A percentile compares a stretch with the other conserved stretches of the same genome.
Evolutionary conservation across 2,113 vertebrate species (phyloP).

Genomic region (Festucalex cinctus): DNA sequence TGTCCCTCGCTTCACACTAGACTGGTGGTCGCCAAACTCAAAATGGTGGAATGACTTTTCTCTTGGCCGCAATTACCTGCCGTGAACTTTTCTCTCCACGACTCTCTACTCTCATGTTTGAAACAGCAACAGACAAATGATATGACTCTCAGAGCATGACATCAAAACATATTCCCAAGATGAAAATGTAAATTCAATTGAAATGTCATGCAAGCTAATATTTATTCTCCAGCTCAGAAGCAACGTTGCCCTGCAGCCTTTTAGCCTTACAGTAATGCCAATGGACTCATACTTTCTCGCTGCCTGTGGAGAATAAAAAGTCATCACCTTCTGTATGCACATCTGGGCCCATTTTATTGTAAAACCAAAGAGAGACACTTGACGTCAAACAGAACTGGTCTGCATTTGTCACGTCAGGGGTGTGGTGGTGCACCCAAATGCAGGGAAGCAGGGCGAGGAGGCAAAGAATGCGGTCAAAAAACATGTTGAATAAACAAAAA

Average conservation of each 20-base stretch:
- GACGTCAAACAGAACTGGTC: neutral
- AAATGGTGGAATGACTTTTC: constrained; percentile 10
- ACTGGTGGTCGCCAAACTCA: constrained; percentile 25
- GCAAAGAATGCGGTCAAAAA: no score
- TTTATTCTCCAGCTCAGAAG: constrained; percentile 29
- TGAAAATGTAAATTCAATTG: constrained; percentile 31
- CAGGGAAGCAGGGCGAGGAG: no score
- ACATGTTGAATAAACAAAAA: no score
- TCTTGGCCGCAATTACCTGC: constrained; percentile 16
- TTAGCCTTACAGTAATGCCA: constrained; percentile 29
- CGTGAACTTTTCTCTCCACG: neutral
- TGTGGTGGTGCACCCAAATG: no score
- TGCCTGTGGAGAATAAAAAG: constrained; percentile 11
- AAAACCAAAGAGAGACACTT: constrained; percentile 26
- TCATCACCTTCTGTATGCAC: constrained; percentile 3
- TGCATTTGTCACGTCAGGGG: neutral
- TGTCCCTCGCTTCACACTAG: constrained; percentile 11
- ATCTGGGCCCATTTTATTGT: constrained; percentile 17
- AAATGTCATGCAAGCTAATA: constrained; percentile 60
- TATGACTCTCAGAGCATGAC: constrained; percentile 32
- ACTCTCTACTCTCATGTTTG: neutral
- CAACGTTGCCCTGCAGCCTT: constrained; percentile 38
- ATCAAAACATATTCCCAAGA: constrained; percentile 46
- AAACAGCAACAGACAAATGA: constrained; percentile 12
- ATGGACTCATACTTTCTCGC: constrained; percentile 11